A percentile compares a stretch with the other conserved stretches of the same genome.
phyloP scores from a whole-genome alignment of 30 jellyfish, hydroid and myxozoan genomes.

The Aurelia sp. region DNA sequence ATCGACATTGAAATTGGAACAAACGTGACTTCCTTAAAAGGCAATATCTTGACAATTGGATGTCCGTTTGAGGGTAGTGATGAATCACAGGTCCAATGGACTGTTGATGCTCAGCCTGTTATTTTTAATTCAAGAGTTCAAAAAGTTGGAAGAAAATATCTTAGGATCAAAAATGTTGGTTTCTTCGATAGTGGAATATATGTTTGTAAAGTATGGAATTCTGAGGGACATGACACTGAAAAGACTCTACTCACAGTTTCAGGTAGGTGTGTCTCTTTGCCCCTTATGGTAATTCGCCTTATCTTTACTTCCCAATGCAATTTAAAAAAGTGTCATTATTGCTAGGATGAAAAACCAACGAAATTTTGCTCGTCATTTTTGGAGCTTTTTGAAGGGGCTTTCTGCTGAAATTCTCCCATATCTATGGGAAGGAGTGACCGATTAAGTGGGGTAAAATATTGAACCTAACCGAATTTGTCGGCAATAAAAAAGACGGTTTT shows the following conservation, averaged over 20 bases:
- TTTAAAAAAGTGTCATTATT: no score
- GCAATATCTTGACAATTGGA: conserved; percentile 66
- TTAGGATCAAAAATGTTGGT: conserved; percentile 67
- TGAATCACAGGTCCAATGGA: conserved; percentile 73
- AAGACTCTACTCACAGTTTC: conserved; percentile 48
- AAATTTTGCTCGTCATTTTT: no score
- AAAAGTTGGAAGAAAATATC: conserved; percentile 20
- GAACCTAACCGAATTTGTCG: no score
- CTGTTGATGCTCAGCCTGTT: conserved; percentile 72
- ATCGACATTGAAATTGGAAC: conserved; percentile 80
- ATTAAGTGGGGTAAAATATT: no score
- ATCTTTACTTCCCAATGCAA: no score
- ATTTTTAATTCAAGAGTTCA: conserved; percentile 62
- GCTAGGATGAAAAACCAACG: no score
- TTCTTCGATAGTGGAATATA: conserved; percentile 89
- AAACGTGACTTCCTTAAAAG: conserved; percentile 77
- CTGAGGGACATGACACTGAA: conserved; percentile 79
- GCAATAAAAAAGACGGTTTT: no score
- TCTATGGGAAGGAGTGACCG: no score
- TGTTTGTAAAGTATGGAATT: conserved; percentile 76
- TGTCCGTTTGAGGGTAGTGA: conserved; percentile 87
- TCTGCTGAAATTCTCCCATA: no score
- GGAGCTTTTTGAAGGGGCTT: no score
- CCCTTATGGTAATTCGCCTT: not conserved
- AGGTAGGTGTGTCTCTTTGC: conserved; percentile 20